These are phyloP conservation scores for Adineta ricciae DNA, from an alignment of 2,888 invertebrate species.

Conservation along the genomic window DNA sequence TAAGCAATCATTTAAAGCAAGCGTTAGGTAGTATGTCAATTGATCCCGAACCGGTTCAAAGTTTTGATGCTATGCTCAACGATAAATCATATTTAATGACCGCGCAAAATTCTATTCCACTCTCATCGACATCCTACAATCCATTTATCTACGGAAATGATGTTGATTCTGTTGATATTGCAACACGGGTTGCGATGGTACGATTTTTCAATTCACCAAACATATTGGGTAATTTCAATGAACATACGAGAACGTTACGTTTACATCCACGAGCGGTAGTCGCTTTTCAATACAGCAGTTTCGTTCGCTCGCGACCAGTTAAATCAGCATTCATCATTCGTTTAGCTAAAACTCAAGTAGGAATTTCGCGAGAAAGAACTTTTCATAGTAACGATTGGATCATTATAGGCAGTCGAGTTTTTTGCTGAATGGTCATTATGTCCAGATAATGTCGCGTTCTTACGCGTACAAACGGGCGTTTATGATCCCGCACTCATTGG, in stretches of 20 bases:
- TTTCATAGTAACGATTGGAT: neutral
- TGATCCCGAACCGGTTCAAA: conserved; percentile 53
- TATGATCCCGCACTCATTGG: conserved; percentile 87
- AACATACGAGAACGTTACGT: conserved; percentile 87
- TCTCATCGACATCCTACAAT: conserved; percentile 55
- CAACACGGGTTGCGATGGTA: conserved; percentile 93
- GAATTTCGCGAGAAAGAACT: conserved; percentile 25
- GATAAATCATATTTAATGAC: neutral
- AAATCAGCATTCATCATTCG: conserved; percentile 76
- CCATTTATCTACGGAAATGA: conserved; percentile 67
- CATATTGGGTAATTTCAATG: conserved; percentile 87
- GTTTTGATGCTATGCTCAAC: conserved; percentile 46
- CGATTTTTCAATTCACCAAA: conserved; percentile 96
- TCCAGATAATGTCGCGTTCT: conserved; percentile 90
- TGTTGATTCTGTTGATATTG: conserved; percentile 94
- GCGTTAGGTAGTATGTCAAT: conserved; percentile 69
- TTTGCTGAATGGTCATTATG: conserved; percentile 95
- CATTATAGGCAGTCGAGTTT: conserved; percentile 81
- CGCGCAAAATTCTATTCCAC: conserved; percentile 39
- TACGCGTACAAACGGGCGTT: conserved; percentile 85
- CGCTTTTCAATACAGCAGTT: conserved; percentile 92
- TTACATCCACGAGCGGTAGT: conserved; percentile 95
- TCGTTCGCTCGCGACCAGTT: conserved; percentile 79
- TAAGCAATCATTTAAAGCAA: conserved; percentile 89
- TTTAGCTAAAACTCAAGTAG: conserved; percentile 80